Evolutionary conservation across 2,797 vertebrate genomes (phyloP).

Genomic region (Macropus fuliginosus): DNA sequence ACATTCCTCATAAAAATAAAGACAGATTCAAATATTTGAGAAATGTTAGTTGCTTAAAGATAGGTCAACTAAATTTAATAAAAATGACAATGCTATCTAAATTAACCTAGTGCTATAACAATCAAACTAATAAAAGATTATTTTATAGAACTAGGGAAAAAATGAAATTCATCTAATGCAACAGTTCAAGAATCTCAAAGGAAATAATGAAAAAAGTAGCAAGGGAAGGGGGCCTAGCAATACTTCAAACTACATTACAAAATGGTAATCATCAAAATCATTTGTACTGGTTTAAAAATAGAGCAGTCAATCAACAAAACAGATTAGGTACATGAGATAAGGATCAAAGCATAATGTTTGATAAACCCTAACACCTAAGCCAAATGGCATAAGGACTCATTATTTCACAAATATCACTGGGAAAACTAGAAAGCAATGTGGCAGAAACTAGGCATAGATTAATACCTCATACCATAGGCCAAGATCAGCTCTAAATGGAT

Average conservation of each 20-base stretch:
- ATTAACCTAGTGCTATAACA: background rate
- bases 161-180: background rate
- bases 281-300: background rate
- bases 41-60: background rate
- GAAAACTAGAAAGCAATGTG: background rate
- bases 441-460: background rate
- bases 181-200: background rate
- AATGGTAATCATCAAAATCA: background rate
- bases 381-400: background rate
- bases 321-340: background rate
- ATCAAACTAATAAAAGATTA: background rate
- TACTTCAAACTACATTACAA: background rate
- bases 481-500: background rate
- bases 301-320: background rate
- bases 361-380: background rate
- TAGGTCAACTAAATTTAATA: background rate
- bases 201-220: background rate
- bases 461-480: background rate
- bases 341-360: background rate
- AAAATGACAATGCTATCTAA: background rate
- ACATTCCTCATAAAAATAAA: background rate
- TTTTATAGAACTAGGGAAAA: background rate
- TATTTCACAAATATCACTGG: background rate
- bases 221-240: background rate
- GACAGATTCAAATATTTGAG: background rate